These are phyloP conservation scores for Panulirus ornatus DNA, from an alignment of 1,140 invertebrate genomes.

Conservation along the genomic window DNA sequence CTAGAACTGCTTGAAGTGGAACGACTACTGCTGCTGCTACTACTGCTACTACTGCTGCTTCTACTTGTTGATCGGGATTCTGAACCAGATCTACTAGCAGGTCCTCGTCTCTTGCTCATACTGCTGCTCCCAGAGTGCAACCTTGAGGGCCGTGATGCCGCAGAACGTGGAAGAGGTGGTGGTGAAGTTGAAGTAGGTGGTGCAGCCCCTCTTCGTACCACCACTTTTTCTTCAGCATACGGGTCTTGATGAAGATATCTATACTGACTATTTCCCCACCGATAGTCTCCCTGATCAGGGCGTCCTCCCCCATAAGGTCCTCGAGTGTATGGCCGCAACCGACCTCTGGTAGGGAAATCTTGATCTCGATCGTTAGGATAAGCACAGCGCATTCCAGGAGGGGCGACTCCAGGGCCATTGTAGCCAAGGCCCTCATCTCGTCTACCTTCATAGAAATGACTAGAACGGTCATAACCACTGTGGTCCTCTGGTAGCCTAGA, in stretches of 20 bases:
- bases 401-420: constrained; percentile 75
- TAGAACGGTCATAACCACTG: constrained; percentile 79
- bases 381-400: constrained; percentile 76
- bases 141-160: constrained; percentile 74
- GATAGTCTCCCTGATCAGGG: constrained; percentile 77
- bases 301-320: constrained; percentile 76
- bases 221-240: constrained; percentile 62
- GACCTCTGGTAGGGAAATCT: constrained; percentile 76
- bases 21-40: constrained; percentile 77
- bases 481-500: constrained; percentile 78
- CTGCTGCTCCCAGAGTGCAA: constrained; percentile 26
- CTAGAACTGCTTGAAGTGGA: constrained; percentile 76
- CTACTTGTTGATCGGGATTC: constrained; percentile 77
- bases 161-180: constrained; percentile 72
- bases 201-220: constrained; percentile 44
- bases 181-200: constrained; percentile 74
- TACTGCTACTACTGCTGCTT: constrained; percentile 76
- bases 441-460: constrained; percentile 80
- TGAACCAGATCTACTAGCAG: constrained; percentile 79
- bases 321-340: constrained; percentile 78
- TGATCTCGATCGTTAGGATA: constrained; percentile 77
- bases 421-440: constrained; percentile 68
- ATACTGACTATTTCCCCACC: constrained; percentile 76
- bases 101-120: constrained; percentile 72
- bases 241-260: constrained; percentile 75